phyloP scores from a whole-genome alignment of 2,113 vertebrate species.

The Stigmatopora nigra region DNA sequence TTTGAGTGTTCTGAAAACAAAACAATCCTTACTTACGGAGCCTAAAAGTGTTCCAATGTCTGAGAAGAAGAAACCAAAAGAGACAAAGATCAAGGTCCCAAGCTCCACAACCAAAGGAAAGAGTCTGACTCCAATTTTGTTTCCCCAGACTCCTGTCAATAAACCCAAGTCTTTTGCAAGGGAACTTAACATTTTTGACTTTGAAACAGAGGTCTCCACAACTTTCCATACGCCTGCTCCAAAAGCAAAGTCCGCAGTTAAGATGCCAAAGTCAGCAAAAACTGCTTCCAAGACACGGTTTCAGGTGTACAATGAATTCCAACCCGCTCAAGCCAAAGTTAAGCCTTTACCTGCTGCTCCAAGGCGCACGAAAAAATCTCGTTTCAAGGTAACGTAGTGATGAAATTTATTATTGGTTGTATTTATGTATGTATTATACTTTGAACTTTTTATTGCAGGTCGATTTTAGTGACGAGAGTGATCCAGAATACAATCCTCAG shows the following conservation, averaged over 20 bases:
- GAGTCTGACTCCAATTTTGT: conserved; percentile 19
- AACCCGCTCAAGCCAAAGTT: conserved; percentile 40
- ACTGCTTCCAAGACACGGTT: conserved; percentile 61
- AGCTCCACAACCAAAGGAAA: background rate
- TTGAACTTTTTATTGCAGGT: conserved; percentile 58
- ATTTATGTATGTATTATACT: background rate
- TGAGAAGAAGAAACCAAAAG: conserved; percentile 30
- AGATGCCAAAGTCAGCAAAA: conserved; percentile 35
- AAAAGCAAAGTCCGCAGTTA: conserved; percentile 12
- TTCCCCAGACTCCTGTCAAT: conserved; percentile 55
- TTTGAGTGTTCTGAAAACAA: conserved; percentile 7
- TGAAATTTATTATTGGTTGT: background rate
- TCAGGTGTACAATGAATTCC: conserved; percentile 75
- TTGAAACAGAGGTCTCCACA: conserved; percentile 54
- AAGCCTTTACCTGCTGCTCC: conserved; percentile 71
- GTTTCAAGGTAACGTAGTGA: conserved; percentile 70
- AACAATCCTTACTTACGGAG: conserved; percentile 37
- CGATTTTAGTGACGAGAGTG: conserved; percentile 85
- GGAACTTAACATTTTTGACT: conserved; percentile 48
- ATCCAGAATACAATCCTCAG: conserved; percentile 59
- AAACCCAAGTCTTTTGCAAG: conserved; percentile 21
- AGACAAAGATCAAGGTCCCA: conserved; percentile 19
- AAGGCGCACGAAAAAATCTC: conserved; percentile 69
- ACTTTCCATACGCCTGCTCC: conserved; percentile 61
- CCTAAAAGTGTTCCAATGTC: conserved; percentile 29